A percentile compares a stretch with the other conserved stretches of the same genome.
These are phyloP conservation scores for Zygothrica quintamaculata DNA, from an alignment of 2,888 invertebrate genomes.

Conservation along the genomic window DNA sequence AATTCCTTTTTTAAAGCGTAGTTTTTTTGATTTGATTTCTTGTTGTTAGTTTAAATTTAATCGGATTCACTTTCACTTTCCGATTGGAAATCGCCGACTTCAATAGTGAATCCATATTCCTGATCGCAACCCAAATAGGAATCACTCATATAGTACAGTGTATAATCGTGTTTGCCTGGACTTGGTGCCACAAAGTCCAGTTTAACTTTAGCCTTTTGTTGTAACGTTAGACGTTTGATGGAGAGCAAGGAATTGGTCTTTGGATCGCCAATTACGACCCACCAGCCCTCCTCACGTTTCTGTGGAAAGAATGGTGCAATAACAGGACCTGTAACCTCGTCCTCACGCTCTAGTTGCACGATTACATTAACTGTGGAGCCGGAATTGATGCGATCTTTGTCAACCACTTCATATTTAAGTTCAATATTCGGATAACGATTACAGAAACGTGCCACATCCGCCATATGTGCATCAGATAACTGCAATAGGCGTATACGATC, in stretches of 20 bases:
- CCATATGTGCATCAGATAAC: conserved; percentile 94
- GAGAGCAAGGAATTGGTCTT: conserved; percentile 96
- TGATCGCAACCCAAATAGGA: conserved; percentile 99
- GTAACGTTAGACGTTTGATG: conserved; percentile 97
- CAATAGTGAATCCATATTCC: conserved; percentile 96
- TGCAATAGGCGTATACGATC: conserved; percentile 92
- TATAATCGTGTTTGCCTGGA: conserved; percentile 95
- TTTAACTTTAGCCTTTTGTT: conserved; percentile 93
- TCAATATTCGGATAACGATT: conserved; percentile 99
- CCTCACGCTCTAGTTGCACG: conserved; percentile 97
- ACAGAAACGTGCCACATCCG: conserved; percentile 99
- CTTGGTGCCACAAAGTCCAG: conserved; percentile 94
- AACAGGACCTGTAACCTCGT: conserved; percentile 98
- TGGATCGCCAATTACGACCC: conserved; percentile 99
- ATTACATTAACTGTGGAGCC: conserved; percentile 95
- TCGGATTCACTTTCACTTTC: conserved; percentile 87
- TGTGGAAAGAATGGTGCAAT: conserved; percentile 99
- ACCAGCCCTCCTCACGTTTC: conserved; percentile 97
- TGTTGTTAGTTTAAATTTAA: conserved; percentile 74
- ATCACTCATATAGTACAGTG: conserved; percentile 99
- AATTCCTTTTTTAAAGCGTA: conserved; percentile 15
- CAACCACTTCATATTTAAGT: conserved; percentile 94
- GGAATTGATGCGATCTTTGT: conserved; percentile 91
- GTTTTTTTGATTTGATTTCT: conserved; percentile 9
- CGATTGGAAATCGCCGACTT: conserved; percentile 91